Evolutionary conservation across 2,888 invertebrate species (phyloP).

Genomic region (Acrobeloides nanus): DNA sequence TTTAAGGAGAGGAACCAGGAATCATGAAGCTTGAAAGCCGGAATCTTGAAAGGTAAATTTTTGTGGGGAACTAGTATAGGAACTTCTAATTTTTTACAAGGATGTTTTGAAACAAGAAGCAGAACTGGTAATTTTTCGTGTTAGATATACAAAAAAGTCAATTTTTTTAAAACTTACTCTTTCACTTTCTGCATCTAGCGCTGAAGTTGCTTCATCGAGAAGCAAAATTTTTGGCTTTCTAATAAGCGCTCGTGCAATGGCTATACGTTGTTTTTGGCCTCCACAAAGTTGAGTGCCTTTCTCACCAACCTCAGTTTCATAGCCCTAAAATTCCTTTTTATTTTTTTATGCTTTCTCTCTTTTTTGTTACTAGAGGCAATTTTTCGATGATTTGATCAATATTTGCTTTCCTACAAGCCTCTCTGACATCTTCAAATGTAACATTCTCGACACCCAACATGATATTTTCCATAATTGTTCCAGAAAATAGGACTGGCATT

Average conservation of each 20-base stretch:
- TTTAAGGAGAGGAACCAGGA: too few relatives aligned
- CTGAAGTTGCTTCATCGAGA: constrained; percentile 24
- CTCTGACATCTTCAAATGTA: constrained; percentile 6
- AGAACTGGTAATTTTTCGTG: too few relatives aligned
- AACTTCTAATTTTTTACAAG: too few relatives aligned
- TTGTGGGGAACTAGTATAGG: too few relatives aligned
- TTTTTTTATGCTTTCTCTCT: too few relatives aligned
- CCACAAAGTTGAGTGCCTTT: constrained; percentile 13
- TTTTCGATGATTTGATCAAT: constrained; percentile 15
- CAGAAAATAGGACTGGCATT: constrained; percentile 81
- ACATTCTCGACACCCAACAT: constrained; percentile 63
- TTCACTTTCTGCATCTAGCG: constrained; percentile 15
- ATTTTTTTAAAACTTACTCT: too few relatives aligned
- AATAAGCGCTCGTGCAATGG: constrained; percentile 14
- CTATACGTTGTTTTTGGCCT: constrained; percentile 18
- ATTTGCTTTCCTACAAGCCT: constrained; percentile 17
- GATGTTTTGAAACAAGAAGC: too few relatives aligned
- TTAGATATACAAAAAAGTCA: too few relatives aligned
- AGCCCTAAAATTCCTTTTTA: not conserved
- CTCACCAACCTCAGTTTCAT: constrained; percentile 14
- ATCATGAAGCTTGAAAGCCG: too few relatives aligned
- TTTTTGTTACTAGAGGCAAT: constrained; percentile 9
- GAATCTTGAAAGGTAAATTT: too few relatives aligned
- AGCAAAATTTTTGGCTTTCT: constrained; percentile 14
- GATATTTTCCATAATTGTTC: constrained; percentile 74